Base-by-base conservation (phyloP, 64 coral and sea anemone genomes). In the Montipora foliosa region DNA sequence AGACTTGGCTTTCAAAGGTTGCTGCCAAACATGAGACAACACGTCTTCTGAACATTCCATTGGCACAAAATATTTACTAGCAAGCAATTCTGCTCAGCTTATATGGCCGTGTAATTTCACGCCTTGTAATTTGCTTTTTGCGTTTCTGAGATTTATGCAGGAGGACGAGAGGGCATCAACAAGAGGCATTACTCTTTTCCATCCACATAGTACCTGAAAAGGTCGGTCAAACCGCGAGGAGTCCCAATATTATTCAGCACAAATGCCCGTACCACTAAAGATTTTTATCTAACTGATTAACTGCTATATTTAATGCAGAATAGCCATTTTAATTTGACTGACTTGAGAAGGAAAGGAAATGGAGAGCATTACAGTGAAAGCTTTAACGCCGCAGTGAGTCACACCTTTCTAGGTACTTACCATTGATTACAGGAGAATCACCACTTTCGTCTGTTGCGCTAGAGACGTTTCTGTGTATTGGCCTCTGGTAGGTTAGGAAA, bases 231-330 rank as follows among this genome's bases (percentile, higher is more conserved):
- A 84, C 60, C 60, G 19, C 82, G 9, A 12, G 49, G 10, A 61
- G 20, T 53, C 13, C 44, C 14, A 84, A 84, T 84, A 84, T 47
- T 20, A 84, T 84, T 44, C 17, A 71, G 8, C 21, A 86, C 17
- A 86, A 71, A 71, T 86, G 37, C 46, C 82, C 37, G 19, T 86
- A 72, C 16, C 17, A 86, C 8, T 51, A 72, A 24, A 7, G 82
- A 86, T 86, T 86, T 37, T 86, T 71, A 86, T 72, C 82, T 4
- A 50, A 9, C 17, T 50, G 71, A 71, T 86, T 70, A 50, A 71
- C 12, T 6, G 62, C 29, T 2, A 47, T 67, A 24, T 84, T 51
- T 86, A 67, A 44, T 67, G 25, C 37, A 15, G 29, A 67, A 29
- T 49, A 47, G 49, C 19, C 76, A 46, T 45, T 57, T 57, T 57